Evolutionary conservation across 2,113 vertebrate genomes (phyloP), one percentile per base, ranked within the genome.

Genomic region (Parotia lawesii): DNA sequence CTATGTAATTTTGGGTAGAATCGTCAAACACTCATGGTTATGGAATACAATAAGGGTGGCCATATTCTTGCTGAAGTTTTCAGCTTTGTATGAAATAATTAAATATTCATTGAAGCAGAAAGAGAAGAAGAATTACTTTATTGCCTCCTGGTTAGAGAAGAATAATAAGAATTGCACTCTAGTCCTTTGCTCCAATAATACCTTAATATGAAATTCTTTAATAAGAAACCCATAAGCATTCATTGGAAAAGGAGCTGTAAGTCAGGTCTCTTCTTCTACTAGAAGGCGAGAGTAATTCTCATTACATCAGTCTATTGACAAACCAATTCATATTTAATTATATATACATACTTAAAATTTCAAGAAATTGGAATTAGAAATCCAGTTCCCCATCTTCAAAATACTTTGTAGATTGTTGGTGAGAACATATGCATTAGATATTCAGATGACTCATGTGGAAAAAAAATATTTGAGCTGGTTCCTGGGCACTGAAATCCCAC

Each of bases 131-230:
- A 77, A 80, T 70, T 1, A 83, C 7, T 76, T 72, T 65, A 64
- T 82, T 85, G n/a, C 29, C 22, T 82, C 53, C 37, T 61, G 33
- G 53, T 88, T 85, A 78, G 50, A 71, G 50, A 92, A 33, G n/a
- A 85, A 88, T 90, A 87, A 75, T 87, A 87, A 73, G 67, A 92
- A 87, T 58, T 78, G 14, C 19, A 89, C 21, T 91, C 35, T 75
- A 85, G 45, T 67, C 24, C 44, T 90, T 90, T 87, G 18, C 37
- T 94, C 69, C 71, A 82, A 47, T 87, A 94, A 72, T 69, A 72
- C 37, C 29, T 50, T 74, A 61, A 74, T 70, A 81, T 53, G 8
- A 87, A 86, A 40, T 93, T 94, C 17, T 62, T 94, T 74, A 85
- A 51, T 78, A 91, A 53, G 44, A 90, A 92, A 78, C 14, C 21